These are phyloP conservation scores for Machimus rusticus DNA, from an alignment of 2,888 invertebrate species.

Conservation along the genomic window DNA sequence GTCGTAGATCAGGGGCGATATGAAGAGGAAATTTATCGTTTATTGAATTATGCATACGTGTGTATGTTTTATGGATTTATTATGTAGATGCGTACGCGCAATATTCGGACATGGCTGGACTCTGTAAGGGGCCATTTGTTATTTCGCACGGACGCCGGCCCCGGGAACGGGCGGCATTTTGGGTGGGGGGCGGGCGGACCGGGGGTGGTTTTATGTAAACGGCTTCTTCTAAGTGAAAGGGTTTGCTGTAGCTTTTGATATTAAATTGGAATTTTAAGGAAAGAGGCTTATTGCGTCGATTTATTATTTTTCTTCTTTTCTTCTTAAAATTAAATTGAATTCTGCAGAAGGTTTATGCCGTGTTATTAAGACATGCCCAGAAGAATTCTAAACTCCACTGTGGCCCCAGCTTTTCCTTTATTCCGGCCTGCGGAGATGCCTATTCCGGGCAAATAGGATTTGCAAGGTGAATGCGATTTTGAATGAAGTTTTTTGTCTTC, in stretches of 20 bases:
- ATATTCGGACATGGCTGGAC: conserved; percentile 41
- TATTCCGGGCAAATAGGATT: background rate
- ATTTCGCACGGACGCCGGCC: conserved; percentile 27
- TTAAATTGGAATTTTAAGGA: conserved; percentile 41
- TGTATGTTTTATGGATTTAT: conserved; percentile 49
- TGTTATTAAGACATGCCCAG: conserved; percentile 4
- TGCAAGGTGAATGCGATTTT: background rate
- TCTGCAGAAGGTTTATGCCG: conserved; percentile 24
- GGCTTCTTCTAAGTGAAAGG: conserved; percentile 36
- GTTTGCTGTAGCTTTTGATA: conserved; percentile 29
- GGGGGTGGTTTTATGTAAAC: conserved; percentile 38
- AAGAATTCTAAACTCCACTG: background rate
- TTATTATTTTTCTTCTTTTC: conserved; percentile 32
- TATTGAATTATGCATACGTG: conserved; percentile 50
- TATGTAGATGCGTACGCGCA: conserved; percentile 49
- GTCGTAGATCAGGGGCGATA: conserved; percentile 20
- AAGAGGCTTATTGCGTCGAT: conserved; percentile 39
- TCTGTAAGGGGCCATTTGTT: conserved; percentile 28
- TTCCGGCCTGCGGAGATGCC: background rate
- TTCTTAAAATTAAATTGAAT: conserved; percentile 38
- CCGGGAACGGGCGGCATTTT: background rate
- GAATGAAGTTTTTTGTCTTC: background rate
- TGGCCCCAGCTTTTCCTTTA: background rate
- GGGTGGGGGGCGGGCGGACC: background rate
- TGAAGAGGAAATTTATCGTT: conserved; percentile 46